Base-by-base conservation (phyloP, 2,888 invertebrate genomes). In the Cancer borealis region DNA sequence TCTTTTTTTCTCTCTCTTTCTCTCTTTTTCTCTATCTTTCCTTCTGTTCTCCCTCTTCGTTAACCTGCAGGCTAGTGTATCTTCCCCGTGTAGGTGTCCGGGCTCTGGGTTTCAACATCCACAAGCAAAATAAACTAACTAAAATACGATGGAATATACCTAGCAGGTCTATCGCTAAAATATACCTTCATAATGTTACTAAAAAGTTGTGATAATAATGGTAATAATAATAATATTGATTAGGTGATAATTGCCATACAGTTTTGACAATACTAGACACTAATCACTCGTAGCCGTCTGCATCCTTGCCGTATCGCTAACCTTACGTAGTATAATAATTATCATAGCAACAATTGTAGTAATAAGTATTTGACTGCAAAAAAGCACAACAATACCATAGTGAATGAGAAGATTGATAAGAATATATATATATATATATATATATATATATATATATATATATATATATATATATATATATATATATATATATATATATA, bases 21-120 rank as follows among this genome's bases (percentile, higher is more conserved):
- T 88, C 88, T 46, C n/a, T 66, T 60, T 60, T 39, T 66, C 91
- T 60, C 66, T 66, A 66, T 91, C 91, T 39, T 8, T 60, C 54
- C 17, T 30, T 91, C 49, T 66, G 39, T 89, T n/a, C n/a, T 49
- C 47, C 88, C 26, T 46, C 46, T 46, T 45, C 88, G 21, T 46
- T 12, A 21, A 12, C 88, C 6, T 21, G 21, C 26, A 21, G 21
- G 12, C 30, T 12, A 2, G 39, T 21, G 4, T 46, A 21, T 46
- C 14, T 46, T 39, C 39, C 30, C n/a, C 21, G 49, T 49, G 26
- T 49, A 5, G 12, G 2, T 21, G 21, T 26, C 79, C 21, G 30
- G 30, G 30, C 79, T 10, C 1, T n/a, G 26, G n/a, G n/a, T 26
- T 54, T 10, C 17, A 54, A 17, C 54, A 1, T 66, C n/a, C 66